Evolutionary conservation across 1,140 invertebrate genomes (phyloP).

Genomic region (Bombus picipes): DNA sequence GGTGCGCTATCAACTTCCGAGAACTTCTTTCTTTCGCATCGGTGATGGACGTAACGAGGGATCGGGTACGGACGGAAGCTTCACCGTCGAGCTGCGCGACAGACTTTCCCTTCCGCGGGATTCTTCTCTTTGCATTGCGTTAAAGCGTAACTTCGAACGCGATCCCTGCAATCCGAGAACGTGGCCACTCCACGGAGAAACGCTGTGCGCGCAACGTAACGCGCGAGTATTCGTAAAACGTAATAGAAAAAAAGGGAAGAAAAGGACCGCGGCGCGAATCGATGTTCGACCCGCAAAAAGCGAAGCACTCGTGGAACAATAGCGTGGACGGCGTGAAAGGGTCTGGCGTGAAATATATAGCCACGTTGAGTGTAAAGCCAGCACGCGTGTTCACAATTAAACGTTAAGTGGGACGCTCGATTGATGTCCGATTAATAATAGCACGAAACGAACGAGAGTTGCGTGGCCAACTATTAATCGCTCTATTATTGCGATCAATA

Average conservation of each 20-base stretch:
- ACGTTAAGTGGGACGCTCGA: constrained; percentile 46
- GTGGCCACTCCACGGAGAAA: too few species aligned
- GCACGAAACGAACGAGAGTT: constrained; percentile 17
- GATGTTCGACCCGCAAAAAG: constrained; percentile 1
- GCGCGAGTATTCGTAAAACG: background rate
- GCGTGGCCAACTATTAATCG: constrained; percentile 38
- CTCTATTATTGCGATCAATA: constrained; percentile 32
- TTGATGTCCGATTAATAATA: constrained; percentile 47
- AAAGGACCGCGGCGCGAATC: background rate
- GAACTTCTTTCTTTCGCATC: constrained; percentile 41
- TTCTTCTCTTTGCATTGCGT: background rate
- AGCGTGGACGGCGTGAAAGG: constrained; percentile 4
- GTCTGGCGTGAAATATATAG: background rate
- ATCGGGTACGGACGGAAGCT: background rate
- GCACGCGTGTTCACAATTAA: constrained; percentile 25
- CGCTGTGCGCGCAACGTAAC: too few species aligned
- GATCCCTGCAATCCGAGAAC: too few species aligned
- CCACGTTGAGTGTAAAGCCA: background rate
- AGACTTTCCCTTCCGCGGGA: background rate
- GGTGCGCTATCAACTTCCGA: constrained; percentile 34
- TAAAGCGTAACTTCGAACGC: too few species aligned
- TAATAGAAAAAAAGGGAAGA: background rate
- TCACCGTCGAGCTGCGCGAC: background rate
- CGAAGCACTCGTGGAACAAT: background rate
- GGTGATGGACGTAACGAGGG: constrained; percentile 54